A percentile compares a stretch with the other conserved stretches of the same genome.
Evolutionary conservation across 1,140 invertebrate species (phyloP).

Genomic region (Monochamus saltuarius): DNA sequence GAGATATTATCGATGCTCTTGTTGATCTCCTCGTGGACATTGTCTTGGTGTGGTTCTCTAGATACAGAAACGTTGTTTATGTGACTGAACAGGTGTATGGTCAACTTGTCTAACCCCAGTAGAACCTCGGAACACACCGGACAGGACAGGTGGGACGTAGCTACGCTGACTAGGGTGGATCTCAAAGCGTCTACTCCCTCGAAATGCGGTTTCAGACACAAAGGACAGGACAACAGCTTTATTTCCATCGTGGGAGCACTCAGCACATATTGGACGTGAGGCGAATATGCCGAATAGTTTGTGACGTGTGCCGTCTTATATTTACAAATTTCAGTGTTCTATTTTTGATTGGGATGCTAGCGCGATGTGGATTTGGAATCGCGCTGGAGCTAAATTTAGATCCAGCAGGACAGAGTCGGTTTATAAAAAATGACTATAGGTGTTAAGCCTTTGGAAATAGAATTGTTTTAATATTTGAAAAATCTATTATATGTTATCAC

Average conservation of each 20-base stretch:
- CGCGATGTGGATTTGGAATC: too few species aligned
- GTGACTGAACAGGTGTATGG: constrained; percentile 79
- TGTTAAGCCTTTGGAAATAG: too few species aligned
- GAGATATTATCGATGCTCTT: constrained; percentile 28
- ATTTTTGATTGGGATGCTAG: constrained; percentile 10
- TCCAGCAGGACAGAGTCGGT: too few species aligned
- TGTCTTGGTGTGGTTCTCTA: constrained; percentile 36
- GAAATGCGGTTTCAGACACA: constrained; percentile 73
- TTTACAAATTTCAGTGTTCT: constrained; percentile 21
- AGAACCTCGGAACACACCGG: constrained; percentile 75
- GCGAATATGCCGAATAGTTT: constrained; percentile 5
- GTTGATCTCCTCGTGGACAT: constrained; percentile 45
- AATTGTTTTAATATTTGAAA: too few species aligned
- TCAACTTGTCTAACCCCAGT: constrained; percentile 78
- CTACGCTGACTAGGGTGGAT: constrained; percentile 70
- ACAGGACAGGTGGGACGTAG: constrained; percentile 71
- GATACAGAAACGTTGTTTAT: constrained; percentile 41
- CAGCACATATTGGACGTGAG: neutral
- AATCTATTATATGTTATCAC: too few species aligned
- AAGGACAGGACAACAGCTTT: constrained; percentile 68
- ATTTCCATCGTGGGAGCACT: constrained; percentile 54
- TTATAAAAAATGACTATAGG: too few species aligned
- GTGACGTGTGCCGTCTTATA: constrained; percentile 13
- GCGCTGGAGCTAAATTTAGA: too few species aligned
- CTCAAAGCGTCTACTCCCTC: constrained; percentile 67